Conservation (phyloP, 64 coral and sea anemone genomes). For the Orbicella faveolata region DNA sequence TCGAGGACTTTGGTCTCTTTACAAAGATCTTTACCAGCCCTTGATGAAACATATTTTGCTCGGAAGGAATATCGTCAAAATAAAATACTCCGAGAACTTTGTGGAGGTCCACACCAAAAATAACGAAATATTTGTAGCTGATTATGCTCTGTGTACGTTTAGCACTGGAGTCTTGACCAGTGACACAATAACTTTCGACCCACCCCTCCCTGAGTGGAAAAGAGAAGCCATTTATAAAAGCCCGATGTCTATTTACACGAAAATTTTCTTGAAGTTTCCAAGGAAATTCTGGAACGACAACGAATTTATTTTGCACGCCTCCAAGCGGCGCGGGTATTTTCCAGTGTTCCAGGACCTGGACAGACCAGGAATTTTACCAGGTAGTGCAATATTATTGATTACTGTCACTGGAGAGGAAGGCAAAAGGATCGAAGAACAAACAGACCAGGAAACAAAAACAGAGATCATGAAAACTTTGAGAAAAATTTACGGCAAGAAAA, state of each 20-base stretch:
- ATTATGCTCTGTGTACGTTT: conserved; percentile 50
- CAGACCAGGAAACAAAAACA: conserved; percentile 18
- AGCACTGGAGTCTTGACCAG: conserved; percentile 50
- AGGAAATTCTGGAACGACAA: conserved; percentile 57
- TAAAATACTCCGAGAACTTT: background rate
- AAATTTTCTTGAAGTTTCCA: conserved; percentile 67
- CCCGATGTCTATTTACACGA: conserved; percentile 49
- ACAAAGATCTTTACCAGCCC: background rate
- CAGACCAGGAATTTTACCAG: conserved; percentile 27
- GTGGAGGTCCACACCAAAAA: conserved; percentile 25
- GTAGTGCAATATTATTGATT: conserved; percentile 24
- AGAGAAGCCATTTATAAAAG: conserved; percentile 52
- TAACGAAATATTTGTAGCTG: conserved; percentile 13
- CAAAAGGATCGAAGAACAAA: conserved; percentile 40
- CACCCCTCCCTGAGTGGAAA: conserved; percentile 58
- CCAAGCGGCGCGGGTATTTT: conserved; percentile 17
- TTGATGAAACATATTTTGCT: conserved; percentile 5
- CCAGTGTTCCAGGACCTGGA: conserved; percentile 35
- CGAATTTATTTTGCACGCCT: conserved; percentile 22
- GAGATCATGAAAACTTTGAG: conserved; percentile 39
- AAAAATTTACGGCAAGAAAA: conserved; percentile 25
- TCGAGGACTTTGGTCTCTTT: conserved; percentile 4
- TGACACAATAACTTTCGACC: conserved; percentile 22
- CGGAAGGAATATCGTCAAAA: background rate
- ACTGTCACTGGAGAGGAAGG: conserved; percentile 48